Base-by-base conservation (phyloP, 2,113 vertebrate genomes). In the Perca schrenkii region DNA sequence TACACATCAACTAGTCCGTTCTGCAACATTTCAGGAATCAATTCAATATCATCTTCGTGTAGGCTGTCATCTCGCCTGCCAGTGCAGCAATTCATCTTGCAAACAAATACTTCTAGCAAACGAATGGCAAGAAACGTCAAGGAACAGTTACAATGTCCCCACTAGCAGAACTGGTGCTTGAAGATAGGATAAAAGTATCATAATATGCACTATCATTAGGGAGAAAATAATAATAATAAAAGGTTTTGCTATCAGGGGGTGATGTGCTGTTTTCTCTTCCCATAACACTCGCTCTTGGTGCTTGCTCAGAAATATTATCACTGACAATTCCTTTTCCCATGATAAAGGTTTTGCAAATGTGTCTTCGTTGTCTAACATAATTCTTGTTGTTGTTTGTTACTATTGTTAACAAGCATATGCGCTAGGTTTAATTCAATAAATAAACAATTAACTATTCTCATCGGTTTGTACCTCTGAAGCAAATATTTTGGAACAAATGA, bases 21-120 rank as follows among this genome's bases (percentile, higher is more conserved):
- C 94, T 95, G 95, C 94, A 94, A 95, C 96, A 96, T 97, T 97
- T 96, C 96, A 96, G 96, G 97, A 97, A 97, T 97, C 96, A 95
- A 97, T 95, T 96, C 95, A 96, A 97, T 96, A 96, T 97, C 95
- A 95, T 96, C 94, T 96, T 96, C 95, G 94, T 96, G 95, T 96
- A 95, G 96, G 95, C 95, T 97, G 97, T 96, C 96, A 97, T 97
- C 96, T 94, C 94, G 88, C 87, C 92, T 92, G 88, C 86, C 91
- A 93, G 93, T 86, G 89, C 84, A 79, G 93, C 93, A 94, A 95
- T 96, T 95, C 95, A 95, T 96, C 95, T 95, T 91, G 90, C 93
- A 96, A 96, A 95, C 94, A 95, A 95, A 96, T 94, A 96, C 93
- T 95, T 95, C 94, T 93, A 94, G 92, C 94, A 95, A 95, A 95